Percentiles rank a stretch among this genome's conserved stretches.
Evolutionary conservation across 2,797 vertebrate species (phyloP).

Genomic region (Acanthopagrus latus): DNA sequence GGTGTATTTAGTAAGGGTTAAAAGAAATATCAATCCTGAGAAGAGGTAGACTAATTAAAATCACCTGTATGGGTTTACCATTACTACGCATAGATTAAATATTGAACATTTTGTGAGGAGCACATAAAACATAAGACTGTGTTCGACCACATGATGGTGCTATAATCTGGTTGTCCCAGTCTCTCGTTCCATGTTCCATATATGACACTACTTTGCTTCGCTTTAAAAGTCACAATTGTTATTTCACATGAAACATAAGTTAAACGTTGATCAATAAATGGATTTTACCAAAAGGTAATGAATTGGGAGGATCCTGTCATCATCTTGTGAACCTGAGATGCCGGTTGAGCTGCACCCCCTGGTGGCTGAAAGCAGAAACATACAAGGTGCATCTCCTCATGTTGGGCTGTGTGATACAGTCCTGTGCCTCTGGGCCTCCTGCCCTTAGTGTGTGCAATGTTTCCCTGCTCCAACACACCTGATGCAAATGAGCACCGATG

Average conservation of each 20-base stretch:
- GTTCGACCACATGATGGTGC: slow-evolving; percentile 61
- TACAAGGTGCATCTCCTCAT: background rate
- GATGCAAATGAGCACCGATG: no score
- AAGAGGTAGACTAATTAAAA: background rate
- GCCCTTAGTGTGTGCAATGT: no score
- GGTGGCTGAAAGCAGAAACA: slow-evolving; percentile 35
- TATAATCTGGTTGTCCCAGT: background rate
- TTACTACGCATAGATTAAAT: background rate
- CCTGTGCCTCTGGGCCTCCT: no score
- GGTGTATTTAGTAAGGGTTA: background rate
- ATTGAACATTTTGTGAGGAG: background rate
- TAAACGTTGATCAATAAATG: background rate
- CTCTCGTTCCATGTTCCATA: background rate
- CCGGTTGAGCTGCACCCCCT: slow-evolving; percentile 16
- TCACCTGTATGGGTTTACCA: background rate
- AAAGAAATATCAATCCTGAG: background rate
- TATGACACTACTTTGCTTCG: background rate
- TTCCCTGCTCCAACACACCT: no score
- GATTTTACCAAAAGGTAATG: background rate
- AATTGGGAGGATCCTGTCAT: background rate
- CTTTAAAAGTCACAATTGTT: background rate
- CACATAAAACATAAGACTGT: background rate
- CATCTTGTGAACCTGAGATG: background rate
- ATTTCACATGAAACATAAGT: background rate
- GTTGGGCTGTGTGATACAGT: no score